Conservation (phyloP, 30 jellyfish, hydroid and myxozoan genomes). For the Hydractinia symbiolongicarpus region DNA sequence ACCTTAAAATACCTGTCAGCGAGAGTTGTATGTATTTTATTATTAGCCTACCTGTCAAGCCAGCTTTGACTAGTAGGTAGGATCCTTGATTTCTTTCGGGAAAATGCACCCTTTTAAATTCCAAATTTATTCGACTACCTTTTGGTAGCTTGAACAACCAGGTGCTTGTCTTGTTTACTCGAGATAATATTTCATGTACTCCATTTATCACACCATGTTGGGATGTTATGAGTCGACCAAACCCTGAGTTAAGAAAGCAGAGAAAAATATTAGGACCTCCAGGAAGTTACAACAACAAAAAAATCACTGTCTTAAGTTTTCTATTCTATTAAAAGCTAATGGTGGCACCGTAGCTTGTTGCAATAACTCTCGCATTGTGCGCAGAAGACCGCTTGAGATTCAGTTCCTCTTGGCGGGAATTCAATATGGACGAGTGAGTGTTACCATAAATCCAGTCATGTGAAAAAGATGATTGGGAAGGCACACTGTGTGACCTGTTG, state of each 20-base stretch:
- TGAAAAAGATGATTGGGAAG: too few relatives aligned
- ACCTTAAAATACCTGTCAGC: background rate
- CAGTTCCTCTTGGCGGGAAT: too few relatives aligned
- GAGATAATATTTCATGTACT: background rate
- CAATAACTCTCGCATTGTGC: too few relatives aligned
- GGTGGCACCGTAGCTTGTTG: too few relatives aligned
- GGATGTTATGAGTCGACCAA: slow-evolving; percentile 49
- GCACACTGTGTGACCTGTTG: too few relatives aligned
- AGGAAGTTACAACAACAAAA: too few relatives aligned
- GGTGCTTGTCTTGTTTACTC: background rate
- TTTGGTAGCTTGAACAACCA: slow-evolving; percentile 23
- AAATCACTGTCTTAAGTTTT: too few relatives aligned
- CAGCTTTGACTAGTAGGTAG: slow-evolving; percentile 6
- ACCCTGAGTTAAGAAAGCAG: slow-evolving; percentile 30
- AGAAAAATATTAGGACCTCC: too few relatives aligned
- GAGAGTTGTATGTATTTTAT: background rate
- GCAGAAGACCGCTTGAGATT: too few relatives aligned
- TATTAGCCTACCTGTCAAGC: slow-evolving; percentile 2
- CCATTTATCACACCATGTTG: slow-evolving; percentile 37
- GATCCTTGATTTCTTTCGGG: slow-evolving; percentile 21
- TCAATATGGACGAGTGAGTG: too few relatives aligned
- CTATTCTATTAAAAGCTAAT: too few relatives aligned
- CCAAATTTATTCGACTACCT: slow-evolving; percentile 20
- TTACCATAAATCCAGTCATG: too few relatives aligned
- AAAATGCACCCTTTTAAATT: background rate